These are phyloP conservation scores for Sinonovacula constricta DNA, from an alignment of 1,140 invertebrate species.

Conservation along the genomic window DNA sequence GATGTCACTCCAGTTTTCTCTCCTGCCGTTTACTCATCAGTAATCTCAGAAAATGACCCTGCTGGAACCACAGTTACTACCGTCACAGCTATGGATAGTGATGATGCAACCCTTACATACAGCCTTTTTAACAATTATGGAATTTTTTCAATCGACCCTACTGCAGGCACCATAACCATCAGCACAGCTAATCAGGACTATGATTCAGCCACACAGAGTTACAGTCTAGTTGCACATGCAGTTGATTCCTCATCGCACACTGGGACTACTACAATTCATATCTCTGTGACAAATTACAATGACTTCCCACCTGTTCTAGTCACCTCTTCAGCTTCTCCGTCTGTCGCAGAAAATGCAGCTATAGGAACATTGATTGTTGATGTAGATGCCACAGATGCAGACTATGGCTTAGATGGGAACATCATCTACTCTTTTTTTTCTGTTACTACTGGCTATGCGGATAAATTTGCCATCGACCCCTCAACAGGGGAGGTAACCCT, in stretches of 20 bases:
- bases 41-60: constrained; percentile 44
- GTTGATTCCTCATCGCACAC: constrained; percentile 50
- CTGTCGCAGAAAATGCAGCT: constrained; percentile 56
- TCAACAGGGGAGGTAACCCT: constrained; percentile 53
- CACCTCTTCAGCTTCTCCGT: constrained; percentile 29
- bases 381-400: constrained; percentile 90
- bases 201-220: constrained; percentile 80
- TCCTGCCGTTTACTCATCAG: constrained; percentile 17
- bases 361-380: constrained; percentile 89
- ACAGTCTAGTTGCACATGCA: constrained; percentile 53
- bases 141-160: constrained; percentile 39
- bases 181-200: constrained; percentile 87
- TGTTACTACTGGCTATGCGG: constrained; percentile 31
- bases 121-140: constrained; percentile 14
- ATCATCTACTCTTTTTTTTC: constrained; percentile 44
- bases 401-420: constrained; percentile 77
- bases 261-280: constrained; percentile 47
- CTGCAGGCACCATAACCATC: constrained; percentile 43
- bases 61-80: constrained; percentile 31
- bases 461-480: constrained; percentile 54
- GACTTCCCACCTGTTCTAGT: constrained; percentile 93
- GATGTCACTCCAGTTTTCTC: constrained; percentile 64
- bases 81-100: constrained; percentile 20
- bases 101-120: constrained; percentile 15
- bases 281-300: constrained; percentile 86